A percentile compares a stretch with the other conserved stretches of the same genome.
Evolutionary conservation across 2,797 vertebrate genomes (phyloP).

Genomic region (Chromis chromis): DNA sequence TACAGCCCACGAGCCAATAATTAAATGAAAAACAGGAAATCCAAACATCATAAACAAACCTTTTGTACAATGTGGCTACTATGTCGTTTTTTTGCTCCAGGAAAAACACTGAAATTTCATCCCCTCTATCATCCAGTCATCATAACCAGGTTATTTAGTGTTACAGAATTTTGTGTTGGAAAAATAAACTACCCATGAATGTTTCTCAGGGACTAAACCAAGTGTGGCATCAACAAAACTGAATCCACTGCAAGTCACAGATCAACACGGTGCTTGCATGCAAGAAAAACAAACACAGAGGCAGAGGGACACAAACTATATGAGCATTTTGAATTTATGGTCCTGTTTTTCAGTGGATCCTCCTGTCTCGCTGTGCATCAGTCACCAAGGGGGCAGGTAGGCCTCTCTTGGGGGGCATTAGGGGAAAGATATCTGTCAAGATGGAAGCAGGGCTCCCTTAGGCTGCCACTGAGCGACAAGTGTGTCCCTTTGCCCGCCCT

Average conservation of each 20-base stretch:
- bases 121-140: slow-evolving; percentile 5
- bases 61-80: neutral
- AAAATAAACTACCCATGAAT: slow-evolving; percentile 25
- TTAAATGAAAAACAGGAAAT: neutral
- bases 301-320: slow-evolving; percentile 18
- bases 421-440: slow-evolving; percentile 74
- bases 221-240: slow-evolving; percentile 13
- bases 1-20: too few species aligned
- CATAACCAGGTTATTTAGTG: slow-evolving; percentile 17
- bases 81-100: neutral
- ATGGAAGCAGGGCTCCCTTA: slow-evolving; percentile 63
- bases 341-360: slow-evolving; percentile 33
- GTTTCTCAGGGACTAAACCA: slow-evolving; percentile 24
- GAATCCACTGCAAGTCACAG: slow-evolving; percentile 2
- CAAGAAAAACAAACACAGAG: slow-evolving; percentile 7
- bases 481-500: slow-evolving; percentile 67
- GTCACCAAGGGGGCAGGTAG: slow-evolving; percentile 58
- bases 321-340: slow-evolving; percentile 23
- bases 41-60: neutral
- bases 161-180: slow-evolving; percentile 20
- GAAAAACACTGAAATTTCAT: slow-evolving; percentile 18
- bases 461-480: slow-evolving; percentile 73
- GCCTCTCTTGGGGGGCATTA: slow-evolving; percentile 72
- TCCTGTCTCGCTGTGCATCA: slow-evolving; percentile 54
- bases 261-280: neutral